Base-by-base conservation (phyloP, 2,888 invertebrate species). In the Cyrtodaria siliqua region DNA sequence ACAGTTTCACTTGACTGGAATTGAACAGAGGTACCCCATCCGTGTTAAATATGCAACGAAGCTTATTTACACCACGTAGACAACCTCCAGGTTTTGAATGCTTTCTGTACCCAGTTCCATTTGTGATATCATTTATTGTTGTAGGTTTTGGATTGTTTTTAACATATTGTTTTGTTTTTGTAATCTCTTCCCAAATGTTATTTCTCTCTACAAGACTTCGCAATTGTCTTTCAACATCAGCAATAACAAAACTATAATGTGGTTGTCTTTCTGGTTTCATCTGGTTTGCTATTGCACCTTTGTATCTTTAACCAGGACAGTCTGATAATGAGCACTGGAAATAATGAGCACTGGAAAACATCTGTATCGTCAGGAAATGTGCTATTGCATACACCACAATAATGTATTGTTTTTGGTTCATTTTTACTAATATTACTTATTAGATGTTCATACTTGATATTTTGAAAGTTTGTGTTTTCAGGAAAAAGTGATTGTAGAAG, bases 221-320 rank as follows among this genome's bases (percentile, higher is more conserved):
- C 20, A 70, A 23, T 50, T 71, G 70, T 29, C n/a, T 57, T 76
- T 71, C 33, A 18, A 66, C 49, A 42, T 70, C 76, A 20, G 70
- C 70, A 20, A 70, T 33, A 3, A 66, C 42, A 64, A 69, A 74
- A 38, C 23, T 26, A 24, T 40, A 33, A 53, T 20, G 50, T 24
- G 73, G 49, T 60, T 73, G 61, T 16, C 73, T 12, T 3, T 27
- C 40, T 27, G n/a, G 12, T 27, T 14, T 50, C 49, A 29, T 18
- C 47, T 73, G 73, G 40, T 33, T 20, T 12, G 60, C 2, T 73
- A 61, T 23, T 56, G 23, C 44, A 1, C 73, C 61, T 44, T 66
- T 66, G 33, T 72, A 66, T n/a, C 67, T 23, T 6, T 44, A 40
- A 24, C 56, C 56, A 14, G 16, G 20, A 44, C 62, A 67, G 20